Conservation (phyloP, 2,888 invertebrate genomes). For the Drosophila prostipennis region DNA sequence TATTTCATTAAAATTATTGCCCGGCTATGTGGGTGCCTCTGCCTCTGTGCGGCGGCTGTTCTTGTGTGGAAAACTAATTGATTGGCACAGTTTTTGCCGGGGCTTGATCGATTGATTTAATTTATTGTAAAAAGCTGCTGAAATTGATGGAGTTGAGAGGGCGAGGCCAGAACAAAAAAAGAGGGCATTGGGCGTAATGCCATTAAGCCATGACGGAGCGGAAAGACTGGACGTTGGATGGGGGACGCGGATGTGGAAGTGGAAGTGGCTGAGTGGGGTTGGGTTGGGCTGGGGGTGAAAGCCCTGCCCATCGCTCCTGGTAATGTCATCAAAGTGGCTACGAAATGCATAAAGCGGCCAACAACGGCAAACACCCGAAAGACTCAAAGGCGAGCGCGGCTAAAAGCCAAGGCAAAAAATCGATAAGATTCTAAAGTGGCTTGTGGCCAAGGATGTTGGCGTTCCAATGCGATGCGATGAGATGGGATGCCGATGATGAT, state of each 20-base stretch:
- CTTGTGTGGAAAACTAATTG: slow-evolving; percentile 63
- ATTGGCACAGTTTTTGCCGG: slow-evolving; percentile 74
- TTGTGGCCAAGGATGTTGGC: slow-evolving; percentile 32
- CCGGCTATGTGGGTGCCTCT: slow-evolving; percentile 10
- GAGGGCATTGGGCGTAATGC: slow-evolving; percentile 68
- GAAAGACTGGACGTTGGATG: slow-evolving; percentile 25
- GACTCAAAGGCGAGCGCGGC: slow-evolving; percentile 57
- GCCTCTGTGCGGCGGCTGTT: neutral
- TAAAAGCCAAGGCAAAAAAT: slow-evolving; percentile 69
- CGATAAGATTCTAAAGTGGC: slow-evolving; percentile 73
- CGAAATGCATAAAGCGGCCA: slow-evolving; percentile 72
- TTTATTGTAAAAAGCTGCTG: slow-evolving; percentile 73
- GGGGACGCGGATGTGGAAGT: slow-evolving; percentile 2
- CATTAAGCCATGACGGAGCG: slow-evolving; percentile 68
- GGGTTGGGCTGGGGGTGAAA: neutral
- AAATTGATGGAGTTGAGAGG: slow-evolving; percentile 72
- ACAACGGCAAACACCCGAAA: slow-evolving; percentile 51
- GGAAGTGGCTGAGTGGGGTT: no score
- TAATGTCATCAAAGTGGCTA: slow-evolving; percentile 80
- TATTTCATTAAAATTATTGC: slow-evolving; percentile 78
- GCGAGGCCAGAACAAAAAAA: slow-evolving; percentile 2
- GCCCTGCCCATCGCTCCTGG: slow-evolving; percentile 44
- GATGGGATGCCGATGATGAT: slow-evolving; percentile 20
- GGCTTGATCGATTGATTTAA: slow-evolving; percentile 77
- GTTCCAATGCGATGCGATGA: slow-evolving; percentile 7